Conservation (phyloP, 1,140 invertebrate species). For the Penaeus vannamei region DNA sequence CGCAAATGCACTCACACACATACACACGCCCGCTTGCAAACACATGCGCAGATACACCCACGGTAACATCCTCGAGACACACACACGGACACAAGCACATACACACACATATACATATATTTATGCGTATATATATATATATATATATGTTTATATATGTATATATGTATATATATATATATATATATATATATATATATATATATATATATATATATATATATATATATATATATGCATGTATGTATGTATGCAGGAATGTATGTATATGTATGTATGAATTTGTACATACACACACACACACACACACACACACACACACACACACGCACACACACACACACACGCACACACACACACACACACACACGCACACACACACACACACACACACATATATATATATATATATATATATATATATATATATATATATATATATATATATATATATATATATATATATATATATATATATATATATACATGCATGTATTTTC, state of each 20-base stretch:
- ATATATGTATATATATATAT: constrained; percentile 11
- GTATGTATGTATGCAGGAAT: not conserved
- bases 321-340: not conserved
- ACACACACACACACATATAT: too few relatives aligned
- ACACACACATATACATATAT: constrained; percentile 38
- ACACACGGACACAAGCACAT: constrained; percentile 2
- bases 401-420: not conserved
- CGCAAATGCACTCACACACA: not conserved
- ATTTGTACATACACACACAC: not conserved
- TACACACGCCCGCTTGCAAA: not conserved
- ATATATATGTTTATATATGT: not conserved
- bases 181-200: constrained; percentile 34
- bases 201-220: constrained; percentile 37
- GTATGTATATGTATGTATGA: not conserved
- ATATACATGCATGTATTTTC: constrained; percentile 3
- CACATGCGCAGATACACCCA: not conserved
- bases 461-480: constrained; percentile 21
- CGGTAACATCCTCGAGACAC: not conserved
- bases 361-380: not conserved
- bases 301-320: constrained; percentile 7
- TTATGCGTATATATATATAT: constrained; percentile 17
- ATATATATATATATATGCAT: constrained; percentile 40
- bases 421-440: constrained; percentile 19
- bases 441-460: not conserved
- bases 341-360: not conserved